Evolutionary conservation across 2,888 invertebrate genomes (phyloP).

Genomic region (Tenthredo livida): DNA sequence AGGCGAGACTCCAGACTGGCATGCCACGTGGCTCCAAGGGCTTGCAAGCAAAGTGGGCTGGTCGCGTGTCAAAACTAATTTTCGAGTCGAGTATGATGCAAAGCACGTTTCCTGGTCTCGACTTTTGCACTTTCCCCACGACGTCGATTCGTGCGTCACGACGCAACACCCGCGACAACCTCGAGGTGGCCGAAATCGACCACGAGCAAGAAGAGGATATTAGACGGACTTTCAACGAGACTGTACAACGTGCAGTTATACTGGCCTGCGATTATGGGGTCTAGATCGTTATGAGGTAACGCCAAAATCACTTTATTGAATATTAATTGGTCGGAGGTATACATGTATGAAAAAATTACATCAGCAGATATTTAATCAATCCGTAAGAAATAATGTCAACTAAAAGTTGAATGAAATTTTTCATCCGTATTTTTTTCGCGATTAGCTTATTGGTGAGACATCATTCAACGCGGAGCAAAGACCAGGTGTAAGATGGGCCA

Average conservation of each 20-base stretch:
- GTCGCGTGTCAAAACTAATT: conserved; percentile 46
- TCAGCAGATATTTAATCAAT: background rate
- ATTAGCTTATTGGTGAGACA: background rate
- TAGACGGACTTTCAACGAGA: background rate
- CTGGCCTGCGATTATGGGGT: background rate
- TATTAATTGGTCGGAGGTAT: conserved; percentile 14
- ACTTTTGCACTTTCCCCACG: conserved; percentile 49
- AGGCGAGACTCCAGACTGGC: background rate
- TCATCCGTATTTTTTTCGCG: background rate
- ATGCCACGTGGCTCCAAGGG: conserved; percentile 13
- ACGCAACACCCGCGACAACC: conserved; percentile 11
- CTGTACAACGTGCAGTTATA: conserved; percentile 18
- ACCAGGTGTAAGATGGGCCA: background rate
- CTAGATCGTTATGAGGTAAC: conserved; percentile 14
- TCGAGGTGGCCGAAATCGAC: background rate
- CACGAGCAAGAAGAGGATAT: background rate
- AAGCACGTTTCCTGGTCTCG: conserved; percentile 46
- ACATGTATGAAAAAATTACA: too few relatives aligned
- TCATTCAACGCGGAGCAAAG: background rate
- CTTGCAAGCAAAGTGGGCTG: conserved; percentile 31
- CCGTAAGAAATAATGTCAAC: background rate
- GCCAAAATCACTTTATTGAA: conserved; percentile 10
- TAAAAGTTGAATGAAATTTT: too few relatives aligned
- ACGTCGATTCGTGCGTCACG: conserved; percentile 37
- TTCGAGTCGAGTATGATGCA: conserved; percentile 20